A percentile compares a stretch with the other conserved stretches of the same genome.
phyloP scores from a whole-genome alignment of 30 jellyfish, hydroid and myxozoan species.

The Hydractinia symbiolongicarpus region DNA sequence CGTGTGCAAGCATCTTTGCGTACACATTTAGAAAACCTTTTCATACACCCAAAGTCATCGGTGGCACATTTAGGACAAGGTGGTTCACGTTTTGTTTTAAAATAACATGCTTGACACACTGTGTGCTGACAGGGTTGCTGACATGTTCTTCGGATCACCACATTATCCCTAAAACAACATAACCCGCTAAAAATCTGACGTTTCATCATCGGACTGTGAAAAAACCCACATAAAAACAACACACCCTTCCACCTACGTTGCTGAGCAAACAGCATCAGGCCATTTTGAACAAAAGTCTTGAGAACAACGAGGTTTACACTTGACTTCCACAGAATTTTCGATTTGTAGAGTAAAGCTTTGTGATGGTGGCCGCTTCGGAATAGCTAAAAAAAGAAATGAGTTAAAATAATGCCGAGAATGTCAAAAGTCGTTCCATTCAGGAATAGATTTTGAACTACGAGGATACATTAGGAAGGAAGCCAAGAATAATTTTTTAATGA shows the following conservation, averaged over 20 bases:
- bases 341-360: not conserved
- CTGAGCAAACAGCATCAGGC: constrained; percentile 91
- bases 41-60: constrained; percentile 70
- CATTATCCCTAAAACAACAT: constrained; percentile 46
- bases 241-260: constrained; percentile 45
- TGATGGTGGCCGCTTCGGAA: constrained; percentile 13
- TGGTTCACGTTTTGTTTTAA: constrained; percentile 66
- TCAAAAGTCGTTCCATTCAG: too few relatives aligned
- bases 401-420: too few relatives aligned
- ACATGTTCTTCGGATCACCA: constrained; percentile 55
- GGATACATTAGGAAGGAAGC: too few relatives aligned
- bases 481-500: too few relatives aligned
- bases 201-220: not conserved
- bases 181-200: not conserved
- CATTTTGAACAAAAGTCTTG: constrained; percentile 79
- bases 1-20: constrained; percentile 73
- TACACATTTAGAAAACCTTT: constrained; percentile 67
- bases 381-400: not conserved
- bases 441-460: too few relatives aligned
- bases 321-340: constrained; percentile 18
- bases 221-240: not conserved
- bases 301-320: constrained; percentile 70
- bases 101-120: constrained; percentile 87
- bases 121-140: constrained; percentile 93
- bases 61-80: constrained; percentile 72